A percentile compares a stretch with the other conserved stretches of the same genome.
Conservation (phyloP, 2,797 vertebrate species). For the Trachurus trachurus region DNA sequence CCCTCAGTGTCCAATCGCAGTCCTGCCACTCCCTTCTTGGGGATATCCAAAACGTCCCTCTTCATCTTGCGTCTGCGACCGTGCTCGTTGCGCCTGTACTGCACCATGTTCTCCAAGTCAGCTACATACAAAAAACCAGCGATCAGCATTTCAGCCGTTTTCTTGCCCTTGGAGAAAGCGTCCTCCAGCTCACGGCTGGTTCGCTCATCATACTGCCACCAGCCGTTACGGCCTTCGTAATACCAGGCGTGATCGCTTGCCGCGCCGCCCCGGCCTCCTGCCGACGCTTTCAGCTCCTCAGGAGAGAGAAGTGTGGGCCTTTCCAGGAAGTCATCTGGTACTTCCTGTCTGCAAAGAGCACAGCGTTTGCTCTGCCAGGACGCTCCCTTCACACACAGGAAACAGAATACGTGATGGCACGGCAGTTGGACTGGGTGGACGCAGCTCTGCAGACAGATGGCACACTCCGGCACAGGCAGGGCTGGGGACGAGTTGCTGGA, state of each 20-base stretch:
- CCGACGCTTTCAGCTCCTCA: slow-evolving; percentile 96
- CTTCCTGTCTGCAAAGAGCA: slow-evolving; percentile 97
- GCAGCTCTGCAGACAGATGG: slow-evolving; percentile 98
- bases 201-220: slow-evolving; percentile 99
- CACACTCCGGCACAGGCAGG: slow-evolving; percentile 94
- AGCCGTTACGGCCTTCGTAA: slow-evolving; percentile 98
- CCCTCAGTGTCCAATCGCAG: slow-evolving; percentile 90
- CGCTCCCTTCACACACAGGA: slow-evolving; percentile 97
- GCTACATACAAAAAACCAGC: slow-evolving; percentile 98
- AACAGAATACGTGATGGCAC: slow-evolving; percentile 98
- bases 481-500: slow-evolving; percentile 90
- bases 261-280: slow-evolving; percentile 88
- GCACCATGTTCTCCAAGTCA: slow-evolving; percentile 99
- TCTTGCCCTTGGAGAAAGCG: slow-evolving; percentile 97
- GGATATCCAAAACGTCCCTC: slow-evolving; percentile 95
- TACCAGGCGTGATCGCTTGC: slow-evolving; percentile 97
- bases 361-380: slow-evolving; percentile 99
- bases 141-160: slow-evolving; percentile 98
- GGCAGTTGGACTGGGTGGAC: slow-evolving; percentile 98
- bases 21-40: slow-evolving; percentile 98
- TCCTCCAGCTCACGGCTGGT: slow-evolving; percentile 98
- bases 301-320: slow-evolving; percentile 96
- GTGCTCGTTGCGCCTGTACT: slow-evolving; percentile 98
- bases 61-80: slow-evolving; percentile 98
- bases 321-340: slow-evolving; percentile 98